These are phyloP conservation scores for Uria aalge DNA, from an alignment of 2,113 vertebrate genomes.

Conservation along the genomic window DNA sequence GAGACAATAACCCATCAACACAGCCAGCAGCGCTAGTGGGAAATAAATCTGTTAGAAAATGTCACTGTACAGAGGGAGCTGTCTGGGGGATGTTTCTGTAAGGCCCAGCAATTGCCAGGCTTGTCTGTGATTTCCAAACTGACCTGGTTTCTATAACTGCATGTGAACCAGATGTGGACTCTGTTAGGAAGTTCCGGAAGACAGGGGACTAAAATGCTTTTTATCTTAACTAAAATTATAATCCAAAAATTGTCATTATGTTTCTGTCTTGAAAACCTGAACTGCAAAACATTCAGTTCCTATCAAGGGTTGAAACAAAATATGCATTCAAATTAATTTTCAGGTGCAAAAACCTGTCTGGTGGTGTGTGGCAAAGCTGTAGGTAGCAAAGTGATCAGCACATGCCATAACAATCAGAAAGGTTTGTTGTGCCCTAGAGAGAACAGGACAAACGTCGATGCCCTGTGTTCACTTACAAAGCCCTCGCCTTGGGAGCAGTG, in stretches of 20 bases:
- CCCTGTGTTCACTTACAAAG: not conserved
- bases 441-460: not conserved
- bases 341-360: not conserved
- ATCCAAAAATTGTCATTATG: not conserved
- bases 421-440: not conserved
- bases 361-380: not conserved
- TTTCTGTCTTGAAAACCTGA: not conserved
- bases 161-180: not conserved
- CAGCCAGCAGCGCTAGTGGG: not conserved
- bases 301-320: not conserved
- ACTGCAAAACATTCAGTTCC: not conserved
- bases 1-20: not conserved
- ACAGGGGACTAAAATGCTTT: not conserved
- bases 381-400: not conserved
- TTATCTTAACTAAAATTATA: not conserved
- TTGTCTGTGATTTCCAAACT: not conserved
- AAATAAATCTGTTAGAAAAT: not conserved
- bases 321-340: not conserved
- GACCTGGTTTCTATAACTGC: not conserved
- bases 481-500: not conserved
- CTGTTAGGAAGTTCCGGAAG: not conserved
- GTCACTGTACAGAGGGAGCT: not conserved
- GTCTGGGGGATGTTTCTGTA: not conserved
- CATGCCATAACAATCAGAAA: not conserved
- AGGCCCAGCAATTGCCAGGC: not conserved